A percentile compares a stretch with the other conserved stretches of the same genome.
phyloP scores from a whole-genome alignment of 2,888 invertebrate species.

The Troilus luridus region DNA sequence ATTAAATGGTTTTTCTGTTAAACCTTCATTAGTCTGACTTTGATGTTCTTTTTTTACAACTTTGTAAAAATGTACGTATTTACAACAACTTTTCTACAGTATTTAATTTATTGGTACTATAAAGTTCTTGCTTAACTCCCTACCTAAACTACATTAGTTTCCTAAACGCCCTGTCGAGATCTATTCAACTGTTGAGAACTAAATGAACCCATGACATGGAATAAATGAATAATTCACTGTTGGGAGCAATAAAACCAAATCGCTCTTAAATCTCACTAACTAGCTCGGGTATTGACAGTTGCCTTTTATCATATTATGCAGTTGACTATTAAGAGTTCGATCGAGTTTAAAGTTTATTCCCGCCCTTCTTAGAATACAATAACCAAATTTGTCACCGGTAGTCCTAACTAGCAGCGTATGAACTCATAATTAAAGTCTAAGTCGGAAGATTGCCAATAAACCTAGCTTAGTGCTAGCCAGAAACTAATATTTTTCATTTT shows the following conservation, averaged over 20 bases:
- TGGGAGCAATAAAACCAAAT: background rate
- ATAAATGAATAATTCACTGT: conserved; percentile 24
- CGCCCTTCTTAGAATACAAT: background rate
- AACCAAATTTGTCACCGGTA: background rate
- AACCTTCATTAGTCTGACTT: too few relatives aligned
- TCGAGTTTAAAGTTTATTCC: too few relatives aligned
- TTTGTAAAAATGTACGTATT: too few relatives aligned
- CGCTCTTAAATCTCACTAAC: conserved; percentile 22
- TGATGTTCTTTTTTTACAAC: too few relatives aligned
- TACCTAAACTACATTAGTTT: background rate
- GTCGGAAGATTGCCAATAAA: too few relatives aligned
- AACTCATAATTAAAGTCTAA: background rate
- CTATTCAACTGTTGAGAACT: background rate
- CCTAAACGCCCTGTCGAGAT: background rate
- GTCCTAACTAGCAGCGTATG: background rate
- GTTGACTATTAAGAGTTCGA: background rate
- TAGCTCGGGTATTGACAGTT: background rate
- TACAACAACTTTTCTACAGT: too few relatives aligned
- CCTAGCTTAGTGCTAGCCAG: too few relatives aligned
- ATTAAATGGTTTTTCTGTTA: too few relatives aligned
- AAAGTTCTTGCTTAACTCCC: background rate
- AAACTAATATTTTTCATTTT: too few relatives aligned
- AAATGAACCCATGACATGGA: background rate
- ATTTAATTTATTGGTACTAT: too few relatives aligned
- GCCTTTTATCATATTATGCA: background rate